phyloP scores from a whole-genome alignment of 2,888 invertebrate species.

The Smittia sp. region DNA sequence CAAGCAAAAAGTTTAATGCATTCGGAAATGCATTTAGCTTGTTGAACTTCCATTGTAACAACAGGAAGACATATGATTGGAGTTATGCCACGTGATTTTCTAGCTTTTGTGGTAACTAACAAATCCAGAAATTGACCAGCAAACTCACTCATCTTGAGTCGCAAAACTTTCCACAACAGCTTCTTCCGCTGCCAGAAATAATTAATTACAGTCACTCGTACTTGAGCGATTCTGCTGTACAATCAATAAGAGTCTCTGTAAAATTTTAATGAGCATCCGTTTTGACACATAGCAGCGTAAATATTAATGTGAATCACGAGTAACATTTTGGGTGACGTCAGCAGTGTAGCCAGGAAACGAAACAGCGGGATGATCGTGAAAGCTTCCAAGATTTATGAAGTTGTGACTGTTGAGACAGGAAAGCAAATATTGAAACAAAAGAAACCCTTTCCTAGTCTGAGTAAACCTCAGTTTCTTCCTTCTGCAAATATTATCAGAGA shows the following conservation, averaged over 20 bases:
- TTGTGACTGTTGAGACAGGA: neutral
- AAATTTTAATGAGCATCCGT: neutral
- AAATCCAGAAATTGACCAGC: no score
- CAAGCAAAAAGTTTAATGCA: no score
- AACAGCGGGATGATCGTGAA: no score
- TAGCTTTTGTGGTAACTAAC: no score
- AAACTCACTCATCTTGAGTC: no score
- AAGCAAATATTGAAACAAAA: neutral
- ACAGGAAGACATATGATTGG: no score
- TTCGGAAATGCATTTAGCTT: no score
- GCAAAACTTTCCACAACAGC: no score
- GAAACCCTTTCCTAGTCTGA: neutral
- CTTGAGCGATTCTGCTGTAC: neutral
- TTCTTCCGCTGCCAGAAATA: neutral
- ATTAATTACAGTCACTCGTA: neutral
- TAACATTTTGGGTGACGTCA: no score
- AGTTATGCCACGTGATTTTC: no score
- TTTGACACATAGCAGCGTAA: neutral
- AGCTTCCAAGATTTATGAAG: constrained; percentile 7
- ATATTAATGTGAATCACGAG: neutral
- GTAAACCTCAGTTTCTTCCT: neutral
- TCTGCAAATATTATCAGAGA: neutral
- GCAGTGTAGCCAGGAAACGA: neutral
- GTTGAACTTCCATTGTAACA: no score
- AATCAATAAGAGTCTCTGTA: neutral